Evolutionary conservation across 2,797 vertebrate species (phyloP).

Genomic region (Gallinago stenura): DNA sequence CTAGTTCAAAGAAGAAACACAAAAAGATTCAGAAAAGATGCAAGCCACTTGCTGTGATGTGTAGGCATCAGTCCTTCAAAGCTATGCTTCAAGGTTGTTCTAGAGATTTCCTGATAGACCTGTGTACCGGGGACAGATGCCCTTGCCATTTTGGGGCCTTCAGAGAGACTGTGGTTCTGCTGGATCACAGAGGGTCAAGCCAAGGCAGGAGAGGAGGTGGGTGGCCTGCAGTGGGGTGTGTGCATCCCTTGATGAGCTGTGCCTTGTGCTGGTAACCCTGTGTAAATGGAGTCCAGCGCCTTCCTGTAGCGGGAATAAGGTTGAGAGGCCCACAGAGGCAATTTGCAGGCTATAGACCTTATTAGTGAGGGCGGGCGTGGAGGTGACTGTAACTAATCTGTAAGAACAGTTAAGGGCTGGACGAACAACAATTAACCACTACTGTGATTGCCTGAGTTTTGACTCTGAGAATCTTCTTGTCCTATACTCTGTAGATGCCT

Average conservation of each 20-base stretch:
- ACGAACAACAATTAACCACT: not conserved
- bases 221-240: fast-evolving
- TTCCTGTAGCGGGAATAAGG: fast-evolving
- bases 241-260: fast-evolving
- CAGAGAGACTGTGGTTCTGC: not conserved
- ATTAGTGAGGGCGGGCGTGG: not conserved
- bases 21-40: not conserved
- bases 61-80: not conserved
- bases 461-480: not conserved
- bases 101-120: not conserved
- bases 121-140: fast-evolving
- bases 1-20: not conserved
- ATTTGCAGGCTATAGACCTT: not conserved
- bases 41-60: not conserved
- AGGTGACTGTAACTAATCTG: not conserved
- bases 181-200: not conserved
- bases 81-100: not conserved
- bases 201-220: not conserved
- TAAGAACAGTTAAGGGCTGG: not conserved
- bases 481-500: not conserved
- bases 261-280: not conserved
- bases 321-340: not conserved
- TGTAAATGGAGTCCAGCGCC: fast-evolving
- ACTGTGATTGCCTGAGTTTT: not conserved
- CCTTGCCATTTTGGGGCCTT: not conserved